Percentiles rank a stretch among this genome's conserved stretches.
These are phyloP conservation scores for Pogonognathellus flavescens DNA, from an alignment of 1,140 invertebrate species.

Conservation along the genomic window DNA sequence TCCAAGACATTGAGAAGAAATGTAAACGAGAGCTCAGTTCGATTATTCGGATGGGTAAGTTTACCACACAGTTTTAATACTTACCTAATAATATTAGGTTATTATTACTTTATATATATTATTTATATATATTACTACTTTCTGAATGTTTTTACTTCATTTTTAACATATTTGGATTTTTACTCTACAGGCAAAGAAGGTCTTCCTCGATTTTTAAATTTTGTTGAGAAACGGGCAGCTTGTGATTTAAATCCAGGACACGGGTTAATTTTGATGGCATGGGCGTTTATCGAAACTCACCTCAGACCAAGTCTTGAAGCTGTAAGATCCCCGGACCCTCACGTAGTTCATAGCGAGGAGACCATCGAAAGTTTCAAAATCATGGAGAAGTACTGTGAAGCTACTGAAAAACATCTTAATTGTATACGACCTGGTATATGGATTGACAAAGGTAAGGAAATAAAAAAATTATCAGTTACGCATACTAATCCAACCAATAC, in stretches of 20 bases:
- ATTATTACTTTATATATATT: no score
- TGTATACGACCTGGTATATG: slow-evolving; percentile 60
- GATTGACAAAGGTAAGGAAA: slow-evolving; percentile 61
- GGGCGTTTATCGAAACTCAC: slow-evolving; percentile 60
- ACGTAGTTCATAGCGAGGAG: slow-evolving; percentile 12
- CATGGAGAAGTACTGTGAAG: slow-evolving; percentile 56
- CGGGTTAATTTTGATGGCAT: slow-evolving; percentile 48
- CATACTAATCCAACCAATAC: no score
- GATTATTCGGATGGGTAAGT: slow-evolving; percentile 26
- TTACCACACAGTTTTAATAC: neutral
- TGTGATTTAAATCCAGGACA: slow-evolving; percentile 55
- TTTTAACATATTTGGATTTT: neutral
- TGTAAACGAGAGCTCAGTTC: neutral
- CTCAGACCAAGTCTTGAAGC: slow-evolving; percentile 35
- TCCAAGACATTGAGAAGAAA: slow-evolving; percentile 30
- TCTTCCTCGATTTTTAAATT: slow-evolving; percentile 37
- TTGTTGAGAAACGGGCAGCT: slow-evolving; percentile 10
- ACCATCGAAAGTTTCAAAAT: slow-evolving; percentile 55
- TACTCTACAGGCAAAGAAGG: slow-evolving; percentile 19
- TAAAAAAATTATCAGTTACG: neutral
- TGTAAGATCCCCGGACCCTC: slow-evolving; percentile 28
- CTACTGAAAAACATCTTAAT: slow-evolving; percentile 55
- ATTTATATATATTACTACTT: no score
- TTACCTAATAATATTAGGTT: no score
- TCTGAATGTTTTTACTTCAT: neutral